These are phyloP conservation scores for Drepana falcataria DNA, from an alignment of 2,888 invertebrate species.

Conservation along the genomic window DNA sequence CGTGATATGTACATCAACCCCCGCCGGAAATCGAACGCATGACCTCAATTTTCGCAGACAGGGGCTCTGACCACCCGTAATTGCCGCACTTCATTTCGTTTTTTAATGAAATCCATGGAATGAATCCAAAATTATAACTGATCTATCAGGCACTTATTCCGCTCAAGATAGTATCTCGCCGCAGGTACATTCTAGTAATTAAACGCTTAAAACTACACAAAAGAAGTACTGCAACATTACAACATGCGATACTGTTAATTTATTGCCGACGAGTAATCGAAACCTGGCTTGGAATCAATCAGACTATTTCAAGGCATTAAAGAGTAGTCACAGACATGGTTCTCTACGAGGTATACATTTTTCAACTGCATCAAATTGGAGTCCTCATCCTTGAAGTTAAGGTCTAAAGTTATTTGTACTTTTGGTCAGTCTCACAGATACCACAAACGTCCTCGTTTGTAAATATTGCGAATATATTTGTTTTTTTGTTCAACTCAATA, in stretches of 20 bases:
- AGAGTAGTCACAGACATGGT: constrained; percentile 19
- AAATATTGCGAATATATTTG: constrained; percentile 20
- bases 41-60: no score
- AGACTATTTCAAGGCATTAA: constrained; percentile 28
- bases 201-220: constrained; percentile 8
- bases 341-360: background rate
- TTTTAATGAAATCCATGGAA: background rate
- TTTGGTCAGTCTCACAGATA: background rate
- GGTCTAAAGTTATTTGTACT: background rate
- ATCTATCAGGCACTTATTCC: background rate
- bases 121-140: background rate
- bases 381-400: background rate
- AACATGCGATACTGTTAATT: constrained; percentile 21
- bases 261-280: constrained; percentile 36
- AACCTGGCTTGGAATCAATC: constrained; percentile 40
- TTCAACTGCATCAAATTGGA: background rate
- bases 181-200: constrained; percentile 12
- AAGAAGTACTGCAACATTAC: constrained; percentile 7
- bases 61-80: no score
- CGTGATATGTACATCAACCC: no score
- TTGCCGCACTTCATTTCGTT: no score
- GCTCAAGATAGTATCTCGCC: constrained; percentile 11
- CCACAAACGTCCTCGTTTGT: background rate
- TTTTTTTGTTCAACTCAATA: constrained; percentile 24
- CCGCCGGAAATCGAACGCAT: no score